Base-by-base conservation (phyloP, 2,888 invertebrate species). In the Chrysolina oricalcia region DNA sequence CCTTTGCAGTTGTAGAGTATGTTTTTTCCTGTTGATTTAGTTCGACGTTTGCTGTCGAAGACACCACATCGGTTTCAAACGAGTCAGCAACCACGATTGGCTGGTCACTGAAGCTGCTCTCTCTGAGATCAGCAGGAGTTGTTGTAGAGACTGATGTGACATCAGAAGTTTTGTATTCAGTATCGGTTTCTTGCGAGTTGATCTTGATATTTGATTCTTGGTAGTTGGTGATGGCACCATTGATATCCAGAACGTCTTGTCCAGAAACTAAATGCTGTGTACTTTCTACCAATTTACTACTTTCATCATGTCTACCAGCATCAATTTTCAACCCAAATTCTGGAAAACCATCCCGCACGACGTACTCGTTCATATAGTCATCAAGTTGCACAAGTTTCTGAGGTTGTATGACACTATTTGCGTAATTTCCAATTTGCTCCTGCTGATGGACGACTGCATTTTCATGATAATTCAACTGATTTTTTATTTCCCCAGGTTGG, bases 241-340 rank as follows among this genome's bases (percentile, higher is more conserved):
- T 94, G 0, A 94, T 93, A 83, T 90, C 91, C 11, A 93, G 81
- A 10, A 94, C 89, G 85, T 93, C 93, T 82, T 92, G 91, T 76
- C 92, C 92, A 0, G 92, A 90, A 75, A 94, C 91, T 11, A 93
- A 87, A 85, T 93, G 91, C 83, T 91, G 91, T 0, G 92, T 92
- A 1, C 90, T 91, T 56, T 91, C 91, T 15, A 92, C 91, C 53
- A 92, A 86, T 81, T 90, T 91, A 4, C 89, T 89, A 53, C 80
- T 73, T 53, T 56, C 73, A 89, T 91, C 5, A 89, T 69, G 76
- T 40, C 76, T 86, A 2, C 15, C 8, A 19, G 56, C 21, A 10
- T 50, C 13, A 17, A 85, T 84, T 80, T 86, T 89, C 0, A 82
- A 82, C 41, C 90, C 90, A 78, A 89, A 90, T 63, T 80, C 74